phyloP scores from a whole-genome alignment of 2,113 vertebrate genomes.

The Alosa alosa region DNA sequence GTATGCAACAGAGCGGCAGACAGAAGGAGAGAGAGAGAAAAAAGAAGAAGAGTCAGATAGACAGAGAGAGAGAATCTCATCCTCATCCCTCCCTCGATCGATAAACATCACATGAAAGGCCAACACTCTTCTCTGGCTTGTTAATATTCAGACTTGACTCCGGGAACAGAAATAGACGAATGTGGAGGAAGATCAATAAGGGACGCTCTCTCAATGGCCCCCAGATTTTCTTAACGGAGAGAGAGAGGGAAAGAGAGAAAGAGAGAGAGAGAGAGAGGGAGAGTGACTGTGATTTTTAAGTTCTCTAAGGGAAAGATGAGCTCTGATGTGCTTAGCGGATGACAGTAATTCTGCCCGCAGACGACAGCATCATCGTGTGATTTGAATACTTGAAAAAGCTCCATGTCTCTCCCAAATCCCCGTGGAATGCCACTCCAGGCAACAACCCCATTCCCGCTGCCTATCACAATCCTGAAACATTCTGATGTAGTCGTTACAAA shows the following conservation, averaged over 20 bases:
- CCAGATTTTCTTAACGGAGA: neutral
- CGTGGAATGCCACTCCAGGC: neutral
- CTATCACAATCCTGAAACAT: neutral
- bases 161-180: neutral
- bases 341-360: neutral
- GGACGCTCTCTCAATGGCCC: neutral
- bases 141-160: conserved; percentile 17
- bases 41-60: neutral
- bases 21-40: neutral
- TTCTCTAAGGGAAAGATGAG: neutral
- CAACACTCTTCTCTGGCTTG: conserved; percentile 8
- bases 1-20: neutral
- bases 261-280: neutral
- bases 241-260: neutral
- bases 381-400: conserved; percentile 13
- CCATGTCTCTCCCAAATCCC: neutral
- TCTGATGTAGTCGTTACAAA: neutral
- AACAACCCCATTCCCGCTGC: neutral
- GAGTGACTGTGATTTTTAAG: neutral
- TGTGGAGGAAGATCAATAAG: conserved; percentile 10
- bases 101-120: conserved; percentile 28
- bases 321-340: neutral
- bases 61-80: conserved; percentile 13
- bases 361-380: neutral
- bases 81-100: conserved; percentile 22